A percentile compares a stretch with the other conserved stretches of the same genome.
These are phyloP conservation scores for Heloderma charlesbogerti DNA, from an alignment of 2,113 vertebrate genomes.

Conservation along the genomic window DNA sequence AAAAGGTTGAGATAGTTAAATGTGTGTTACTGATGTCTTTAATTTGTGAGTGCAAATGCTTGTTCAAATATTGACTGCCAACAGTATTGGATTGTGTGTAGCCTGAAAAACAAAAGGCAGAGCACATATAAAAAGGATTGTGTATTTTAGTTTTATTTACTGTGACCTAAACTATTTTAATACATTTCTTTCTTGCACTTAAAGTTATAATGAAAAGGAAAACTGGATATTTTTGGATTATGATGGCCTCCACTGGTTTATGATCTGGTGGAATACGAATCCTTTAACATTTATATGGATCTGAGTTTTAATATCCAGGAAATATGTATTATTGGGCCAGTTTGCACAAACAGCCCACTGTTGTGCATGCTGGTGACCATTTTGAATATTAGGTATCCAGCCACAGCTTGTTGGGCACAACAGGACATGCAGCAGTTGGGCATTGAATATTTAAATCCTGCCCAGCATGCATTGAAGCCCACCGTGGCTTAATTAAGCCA, in stretches of 20 bases:
- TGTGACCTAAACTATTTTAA: background rate
- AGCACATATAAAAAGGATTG: background rate
- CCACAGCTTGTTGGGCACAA: too few species aligned
- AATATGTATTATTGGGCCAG: background rate
- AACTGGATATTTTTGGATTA: background rate
- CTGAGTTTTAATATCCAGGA: background rate
- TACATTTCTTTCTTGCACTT: background rate
- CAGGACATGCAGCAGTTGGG: too few species aligned
- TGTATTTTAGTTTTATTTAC: background rate
- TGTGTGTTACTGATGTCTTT: background rate
- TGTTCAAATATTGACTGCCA: constrained; percentile 2
- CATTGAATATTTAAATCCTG: too few species aligned
- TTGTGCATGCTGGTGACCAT: too few species aligned
- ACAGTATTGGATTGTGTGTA: background rate
- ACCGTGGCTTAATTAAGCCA: too few species aligned
- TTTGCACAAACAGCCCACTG: too few species aligned
- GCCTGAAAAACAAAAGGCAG: background rate
- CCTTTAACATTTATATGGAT: background rate
- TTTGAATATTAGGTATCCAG: too few species aligned
- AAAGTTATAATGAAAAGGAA: background rate
- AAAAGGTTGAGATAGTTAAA: background rate
- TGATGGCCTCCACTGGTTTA: background rate
- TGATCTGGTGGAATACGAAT: background rate
- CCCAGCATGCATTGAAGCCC: too few species aligned
- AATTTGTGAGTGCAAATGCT: background rate